These are phyloP conservation scores for Esperia sulphurella DNA, from an alignment of 2,888 invertebrate genomes.

Conservation along the genomic window DNA sequence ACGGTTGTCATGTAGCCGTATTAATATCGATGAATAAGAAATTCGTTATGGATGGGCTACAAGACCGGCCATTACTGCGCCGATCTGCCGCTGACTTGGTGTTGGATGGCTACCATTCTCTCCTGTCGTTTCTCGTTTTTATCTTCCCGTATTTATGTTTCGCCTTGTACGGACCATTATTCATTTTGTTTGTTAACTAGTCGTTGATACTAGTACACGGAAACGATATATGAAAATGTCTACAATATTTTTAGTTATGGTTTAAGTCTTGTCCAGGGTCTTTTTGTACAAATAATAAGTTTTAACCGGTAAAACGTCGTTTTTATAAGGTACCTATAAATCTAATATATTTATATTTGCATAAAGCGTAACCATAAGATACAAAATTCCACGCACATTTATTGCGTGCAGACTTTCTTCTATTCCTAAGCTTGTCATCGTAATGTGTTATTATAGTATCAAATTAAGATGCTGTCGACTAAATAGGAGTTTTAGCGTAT, in stretches of 20 bases:
- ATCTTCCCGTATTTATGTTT: constrained; percentile 60
- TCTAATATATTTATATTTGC: too few relatives aligned
- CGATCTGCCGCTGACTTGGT: constrained; percentile 49
- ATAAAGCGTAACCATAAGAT: too few relatives aligned
- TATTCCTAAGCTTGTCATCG: too few relatives aligned
- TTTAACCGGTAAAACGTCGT: too few relatives aligned
- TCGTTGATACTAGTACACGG: constrained; percentile 8
- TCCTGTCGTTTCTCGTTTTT: constrained; percentile 58
- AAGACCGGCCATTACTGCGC: constrained; percentile 65
- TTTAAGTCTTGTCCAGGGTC: too few relatives aligned
- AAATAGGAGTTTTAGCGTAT: too few relatives aligned
- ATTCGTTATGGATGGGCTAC: constrained; percentile 76
- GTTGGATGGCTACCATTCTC: constrained; percentile 56
- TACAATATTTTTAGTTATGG: background rate
- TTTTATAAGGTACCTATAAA: too few relatives aligned
- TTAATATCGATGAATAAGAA: constrained; percentile 79
- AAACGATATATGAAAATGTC: constrained; percentile 10
- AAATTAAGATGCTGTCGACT: too few relatives aligned
- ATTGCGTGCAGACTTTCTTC: too few relatives aligned
- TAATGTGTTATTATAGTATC: too few relatives aligned
- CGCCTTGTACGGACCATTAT: constrained; percentile 44
- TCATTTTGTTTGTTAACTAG: constrained; percentile 31
- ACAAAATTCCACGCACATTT: too few relatives aligned
- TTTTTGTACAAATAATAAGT: too few relatives aligned
- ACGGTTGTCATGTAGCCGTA: constrained; percentile 73